Evolutionary conservation across 1,140 invertebrate genomes (phyloP), one percentile per base, ranked within the genome.

Genomic region (Drusus annulatus): DNA sequence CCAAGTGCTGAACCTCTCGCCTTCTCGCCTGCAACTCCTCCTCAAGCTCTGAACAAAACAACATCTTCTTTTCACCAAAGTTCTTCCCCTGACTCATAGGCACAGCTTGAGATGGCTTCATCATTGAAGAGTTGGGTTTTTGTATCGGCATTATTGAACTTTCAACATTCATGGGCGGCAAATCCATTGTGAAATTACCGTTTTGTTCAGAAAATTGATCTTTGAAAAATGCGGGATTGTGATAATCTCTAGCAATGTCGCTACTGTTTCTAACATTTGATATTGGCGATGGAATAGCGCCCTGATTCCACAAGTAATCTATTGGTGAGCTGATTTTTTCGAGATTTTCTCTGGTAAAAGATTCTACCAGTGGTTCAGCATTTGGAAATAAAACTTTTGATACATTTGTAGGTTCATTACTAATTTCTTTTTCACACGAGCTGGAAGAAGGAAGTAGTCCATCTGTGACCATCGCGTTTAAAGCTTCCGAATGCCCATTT

Each of bases 301-400:
- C 87, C 79, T 89, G 88, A 71, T 88, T 87, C 87, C 88, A 89
- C 28, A 89, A 77, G 81, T 89, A 89, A 73, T 87, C 88, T 50
- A 89, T 89, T 6, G 88, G 88, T 5, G 88, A 89, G 80, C 84
- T 88, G 16, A 88, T 80, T 54, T 79, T 78, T 6, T 31, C 68
- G 16, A 79, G 21, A 50, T 19, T 63, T 52, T 77, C 36, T 23
- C 10, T 45, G n/a, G 7, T 7, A 15, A 51, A 77, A 13, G 23
- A 56, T 54, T 74, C 69, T 54, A 10, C 7, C n/a, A 51, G 19
- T 8, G 25, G 69, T 74, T 74, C 15, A 51, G 17, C n/a, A 69
- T 51, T 50, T n/a, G n/a, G n/a, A 74, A 56, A 17, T 51, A 71
- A 17, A 25, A 17, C 36, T 50, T 19, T 50, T 31, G 36, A 50